Evolutionary conservation across 2,113 vertebrate species (phyloP).

Genomic region (Ceyx margarethae): DNA sequence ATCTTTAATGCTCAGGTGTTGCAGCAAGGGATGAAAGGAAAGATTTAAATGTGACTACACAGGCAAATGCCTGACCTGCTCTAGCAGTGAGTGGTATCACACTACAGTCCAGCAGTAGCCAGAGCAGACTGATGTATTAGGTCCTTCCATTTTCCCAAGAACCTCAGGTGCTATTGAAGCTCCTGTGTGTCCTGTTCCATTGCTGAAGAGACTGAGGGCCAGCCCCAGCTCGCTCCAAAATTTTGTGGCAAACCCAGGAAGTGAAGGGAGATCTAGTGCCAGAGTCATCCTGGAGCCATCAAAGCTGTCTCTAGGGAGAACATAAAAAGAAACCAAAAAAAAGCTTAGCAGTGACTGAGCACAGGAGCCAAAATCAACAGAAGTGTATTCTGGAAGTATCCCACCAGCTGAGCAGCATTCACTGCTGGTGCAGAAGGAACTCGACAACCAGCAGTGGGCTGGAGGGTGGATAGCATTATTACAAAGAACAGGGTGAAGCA

Average conservation of each 20-base stretch:
- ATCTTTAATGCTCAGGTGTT: background rate
- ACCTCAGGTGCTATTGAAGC: background rate
- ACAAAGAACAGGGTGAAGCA: slow-evolving; percentile 10
- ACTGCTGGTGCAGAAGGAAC: background rate
- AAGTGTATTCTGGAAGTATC: background rate
- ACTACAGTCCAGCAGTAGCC: background rate
- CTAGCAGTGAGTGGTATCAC: background rate
- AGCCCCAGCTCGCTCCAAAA: background rate
- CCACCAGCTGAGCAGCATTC: background rate
- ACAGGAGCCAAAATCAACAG: background rate
- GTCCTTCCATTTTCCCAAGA: background rate
- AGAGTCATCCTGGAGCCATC: background rate
- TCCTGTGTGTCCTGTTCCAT: background rate
- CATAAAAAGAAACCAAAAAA: background rate
- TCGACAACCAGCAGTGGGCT: background rate
- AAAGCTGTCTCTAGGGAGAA: background rate
- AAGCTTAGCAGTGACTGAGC: background rate
- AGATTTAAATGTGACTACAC: background rate
- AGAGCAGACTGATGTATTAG: background rate
- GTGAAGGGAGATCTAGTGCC: background rate
- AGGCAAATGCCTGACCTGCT: background rate
- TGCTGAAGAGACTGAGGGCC: background rate
- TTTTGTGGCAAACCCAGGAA: background rate
- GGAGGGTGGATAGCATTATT: background rate
- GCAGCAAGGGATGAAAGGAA: background rate